Percentiles rank a stretch among this genome's conserved stretches.
Conservation (phyloP, 1,140 invertebrate genomes). For the Helicoverpa zea region DNA sequence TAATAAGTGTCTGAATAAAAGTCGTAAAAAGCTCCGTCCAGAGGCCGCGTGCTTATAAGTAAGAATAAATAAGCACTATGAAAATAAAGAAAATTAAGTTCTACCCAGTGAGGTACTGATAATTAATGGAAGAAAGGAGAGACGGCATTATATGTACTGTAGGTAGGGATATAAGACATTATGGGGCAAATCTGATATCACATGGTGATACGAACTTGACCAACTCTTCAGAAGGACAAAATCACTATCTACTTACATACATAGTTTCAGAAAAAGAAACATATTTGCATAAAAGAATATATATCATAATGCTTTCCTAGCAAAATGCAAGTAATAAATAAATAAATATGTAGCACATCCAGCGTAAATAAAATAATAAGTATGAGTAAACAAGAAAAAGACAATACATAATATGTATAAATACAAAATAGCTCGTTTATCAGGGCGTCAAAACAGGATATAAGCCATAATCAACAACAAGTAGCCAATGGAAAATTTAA, state of each 20-base stretch:
- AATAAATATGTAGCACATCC: conserved; percentile 49
- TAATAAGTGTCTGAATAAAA: conserved; percentile 55
- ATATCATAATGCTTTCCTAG: conserved; percentile 20
- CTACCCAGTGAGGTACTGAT: conserved; percentile 8
- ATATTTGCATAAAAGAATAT: conserved; percentile 23
- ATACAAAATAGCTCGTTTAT: conserved; percentile 61
- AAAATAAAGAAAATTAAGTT: conserved; percentile 37
- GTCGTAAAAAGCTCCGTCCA: conserved; percentile 65
- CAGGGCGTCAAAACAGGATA: conserved; percentile 77
- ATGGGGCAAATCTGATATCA: neutral
- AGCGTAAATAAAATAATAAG: conserved; percentile 48
- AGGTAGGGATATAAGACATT: neutral
- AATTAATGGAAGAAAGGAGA: conserved; percentile 18
- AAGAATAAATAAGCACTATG: conserved; percentile 52
- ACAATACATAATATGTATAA: conserved; percentile 67
- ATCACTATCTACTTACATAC: conserved; percentile 37
- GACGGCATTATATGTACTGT: conserved; percentile 4
- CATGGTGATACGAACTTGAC: conserved; percentile 15
- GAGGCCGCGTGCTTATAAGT: conserved; percentile 60
- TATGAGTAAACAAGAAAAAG: conserved; percentile 60
- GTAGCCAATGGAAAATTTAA: conserved; percentile 53
- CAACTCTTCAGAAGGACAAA: conserved; percentile 7
- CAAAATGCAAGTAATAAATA: conserved; percentile 47
- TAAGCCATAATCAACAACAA: conserved; percentile 60
- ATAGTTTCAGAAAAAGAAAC: conserved; percentile 2